These are phyloP conservation scores for Icerya purchasi DNA, from an alignment of 2,888 invertebrate genomes.

Conservation along the genomic window DNA sequence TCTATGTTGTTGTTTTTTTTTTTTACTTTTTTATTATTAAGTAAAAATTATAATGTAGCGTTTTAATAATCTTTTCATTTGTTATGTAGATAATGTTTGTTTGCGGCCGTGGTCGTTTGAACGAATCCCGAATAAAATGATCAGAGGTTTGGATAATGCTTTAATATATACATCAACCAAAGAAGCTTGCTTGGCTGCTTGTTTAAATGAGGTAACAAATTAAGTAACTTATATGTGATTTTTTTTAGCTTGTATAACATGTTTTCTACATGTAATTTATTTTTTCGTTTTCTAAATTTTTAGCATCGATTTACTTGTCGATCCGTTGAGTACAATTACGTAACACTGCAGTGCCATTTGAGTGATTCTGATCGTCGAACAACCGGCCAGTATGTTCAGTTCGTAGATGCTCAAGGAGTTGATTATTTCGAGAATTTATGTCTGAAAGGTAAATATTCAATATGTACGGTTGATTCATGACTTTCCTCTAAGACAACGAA, in stretches of 20 bases:
- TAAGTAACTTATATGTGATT: background rate
- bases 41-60: too few species aligned
- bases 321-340: constrained; percentile 82
- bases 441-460: constrained; percentile 41
- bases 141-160: constrained; percentile 73
- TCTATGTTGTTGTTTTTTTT: too few species aligned
- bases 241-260: background rate
- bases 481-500: too few species aligned
- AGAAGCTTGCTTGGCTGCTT: constrained; percentile 79
- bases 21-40: too few species aligned
- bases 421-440: constrained; percentile 82
- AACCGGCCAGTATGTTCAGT: constrained; percentile 68
- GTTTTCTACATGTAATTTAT: background rate
- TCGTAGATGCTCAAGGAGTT: constrained; percentile 64
- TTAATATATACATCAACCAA: constrained; percentile 83
- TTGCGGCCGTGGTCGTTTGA: constrained; percentile 83
- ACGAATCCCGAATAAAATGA: constrained; percentile 76
- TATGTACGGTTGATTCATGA: too few species aligned
- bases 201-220: constrained; percentile 61
- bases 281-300: constrained; percentile 20
- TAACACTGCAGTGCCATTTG: constrained; percentile 72
- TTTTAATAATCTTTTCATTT: too few species aligned
- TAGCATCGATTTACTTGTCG: constrained; percentile 76
- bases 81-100: constrained; percentile 69
- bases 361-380: constrained; percentile 76